Evolutionary conservation across 2,113 vertebrate species (phyloP), one percentile per base, ranked within the genome.

Genomic region (Hydrolagus affinis): DNA sequence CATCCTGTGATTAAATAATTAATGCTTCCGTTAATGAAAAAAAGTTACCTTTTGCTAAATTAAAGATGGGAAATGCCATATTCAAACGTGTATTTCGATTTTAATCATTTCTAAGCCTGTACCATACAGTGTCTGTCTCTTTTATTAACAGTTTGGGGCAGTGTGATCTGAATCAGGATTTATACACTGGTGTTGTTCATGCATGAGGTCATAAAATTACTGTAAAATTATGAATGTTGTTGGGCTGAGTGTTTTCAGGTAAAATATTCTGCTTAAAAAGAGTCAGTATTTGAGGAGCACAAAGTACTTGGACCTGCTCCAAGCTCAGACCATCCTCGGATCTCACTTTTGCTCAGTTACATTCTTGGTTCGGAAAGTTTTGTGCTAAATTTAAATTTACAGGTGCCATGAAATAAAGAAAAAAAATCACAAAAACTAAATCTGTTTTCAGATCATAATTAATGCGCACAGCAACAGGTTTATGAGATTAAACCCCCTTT

Each of bases 111-210:
- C 60, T 83, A 83, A 83, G 30, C 21, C 64, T 17, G 21, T 32
- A 28, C 62, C 66, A 28, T 28, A 21, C 25, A 66, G 66, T 83
- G 59, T 66, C 25, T 83, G 25, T 66, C 25, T 66, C 30, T 66
- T 68, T 64, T 60, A 30, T 83, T 83, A 83, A 30, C 78, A 83
- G 78, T 62, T 83, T 83, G 78, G 66, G 62, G 62, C 60, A 83
- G 78, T 14, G 11, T 32, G 78, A 83, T 83, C 30, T 83, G 62
- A 83, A 83, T 32, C 11, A 83, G 78, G 78, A 66, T 60, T 8
- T 68, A 83, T 83, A 83, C 30, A 83, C 66, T 44, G 44, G 6
- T 3, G 44, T 44, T 44, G 44, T 44, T 44, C 44, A 44, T 6
- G 44, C 44, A 44, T 44, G 44, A 44, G 44, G 44, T 6, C 1